Evolutionary conservation across 1,140 invertebrate species (phyloP), one percentile per base, ranked within the genome.

Genomic region (Listronotus oregonensis): DNA sequence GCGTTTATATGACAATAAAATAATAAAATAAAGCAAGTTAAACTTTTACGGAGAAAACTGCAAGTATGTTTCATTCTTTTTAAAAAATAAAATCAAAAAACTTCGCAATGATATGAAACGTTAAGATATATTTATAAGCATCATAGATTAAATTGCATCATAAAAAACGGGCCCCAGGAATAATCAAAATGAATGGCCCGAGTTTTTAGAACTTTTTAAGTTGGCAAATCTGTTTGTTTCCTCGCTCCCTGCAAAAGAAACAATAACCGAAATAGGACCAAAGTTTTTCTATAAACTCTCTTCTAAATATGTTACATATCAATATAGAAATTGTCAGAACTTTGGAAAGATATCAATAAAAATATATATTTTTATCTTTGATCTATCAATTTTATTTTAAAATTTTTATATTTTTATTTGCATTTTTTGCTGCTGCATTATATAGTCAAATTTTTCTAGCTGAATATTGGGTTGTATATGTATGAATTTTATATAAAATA

Each of bases 241-340:
- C 11, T 18, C n/a, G 12, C 27, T 51, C 31, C 40, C 44, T 42
- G 27, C 17, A 14, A 18, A 42, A 49, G 50, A 56, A 64, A 64
- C 54, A 55, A 55, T 64, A 56, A 52, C 62, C 3, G 59, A 57
- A 39, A 57, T 56, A 65, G 52, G 54, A 54, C 44, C 56, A 65
- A 65, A 65, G 15, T 65, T 65, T 64, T 54, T 32, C 44, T 18
- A 65, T 58, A 64, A 63, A 56, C 54, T 54, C 60, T 42, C 43
- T 12, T 58, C 40, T 39, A 37, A 10, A 37, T 37, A 37, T 64
- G 56, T 37, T 49, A 57, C 63, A 31, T 58, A 65, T 65, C 63
- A 58, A 65, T 65, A 65, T 52, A 46, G 5, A 27, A 27, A 27
- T 27, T 27, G 21, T 27, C 21, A 27, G 21, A 27, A 27, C 21